These are phyloP conservation scores for Drepana arcuata DNA, from an alignment of 1,140 invertebrate genomes.

Conservation along the genomic window DNA sequence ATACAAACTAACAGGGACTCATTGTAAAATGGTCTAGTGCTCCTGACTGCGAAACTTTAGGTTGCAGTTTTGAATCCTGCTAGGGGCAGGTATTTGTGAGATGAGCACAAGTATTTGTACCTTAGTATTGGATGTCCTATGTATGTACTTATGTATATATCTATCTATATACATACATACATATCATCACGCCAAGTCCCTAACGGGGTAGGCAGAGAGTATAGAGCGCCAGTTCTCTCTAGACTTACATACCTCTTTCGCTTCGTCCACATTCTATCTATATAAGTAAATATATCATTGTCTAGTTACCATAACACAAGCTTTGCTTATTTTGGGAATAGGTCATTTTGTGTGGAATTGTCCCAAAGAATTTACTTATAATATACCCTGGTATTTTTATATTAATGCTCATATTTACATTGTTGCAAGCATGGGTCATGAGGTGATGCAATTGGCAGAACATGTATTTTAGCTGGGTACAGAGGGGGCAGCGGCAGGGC, in stretches of 20 bases:
- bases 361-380: not conserved
- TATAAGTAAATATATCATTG: not conserved
- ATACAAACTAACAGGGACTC: not conserved
- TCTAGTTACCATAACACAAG: not conserved
- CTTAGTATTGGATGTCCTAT: no score
- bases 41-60: no score
- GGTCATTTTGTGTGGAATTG: not conserved
- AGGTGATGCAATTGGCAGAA: slow-evolving; percentile 79
- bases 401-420: slow-evolving; percentile 37
- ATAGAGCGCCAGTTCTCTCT: no score
- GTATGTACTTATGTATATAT: no score
- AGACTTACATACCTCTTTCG: not conserved
- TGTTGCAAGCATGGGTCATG: slow-evolving; percentile 71
- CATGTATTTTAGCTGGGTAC: slow-evolving; percentile 85
- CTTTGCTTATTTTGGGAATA: not conserved
- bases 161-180: no score
- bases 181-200: no score
- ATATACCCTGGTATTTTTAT: not conserved
- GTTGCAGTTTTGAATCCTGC: no score
- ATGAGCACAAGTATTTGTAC: no score
- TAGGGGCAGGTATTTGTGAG: no score
- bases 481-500: slow-evolving; percentile 81
- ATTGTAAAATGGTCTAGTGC: no score
- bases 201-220: no score
- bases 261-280: not conserved